Evolutionary conservation across 2,113 vertebrate genomes (phyloP).

Genomic region (Meles meles): DNA sequence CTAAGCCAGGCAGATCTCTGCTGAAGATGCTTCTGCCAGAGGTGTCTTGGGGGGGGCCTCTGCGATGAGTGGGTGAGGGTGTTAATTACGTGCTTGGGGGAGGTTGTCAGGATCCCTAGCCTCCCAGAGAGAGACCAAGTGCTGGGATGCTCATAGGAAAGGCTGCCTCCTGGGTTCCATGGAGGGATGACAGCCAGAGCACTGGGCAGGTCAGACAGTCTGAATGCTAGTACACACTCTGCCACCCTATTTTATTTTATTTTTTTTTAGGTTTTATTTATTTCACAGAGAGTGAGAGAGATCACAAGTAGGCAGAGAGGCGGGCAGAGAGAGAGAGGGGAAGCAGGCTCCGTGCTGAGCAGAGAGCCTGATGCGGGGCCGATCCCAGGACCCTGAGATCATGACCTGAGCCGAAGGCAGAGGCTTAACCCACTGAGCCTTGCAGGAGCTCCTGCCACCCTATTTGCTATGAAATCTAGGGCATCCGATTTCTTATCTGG

Average conservation of each 20-base stretch:
- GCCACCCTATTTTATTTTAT: not conserved
- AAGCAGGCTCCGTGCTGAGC: no score
- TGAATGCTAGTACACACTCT: not conserved
- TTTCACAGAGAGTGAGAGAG: no score
- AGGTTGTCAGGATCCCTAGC: not conserved
- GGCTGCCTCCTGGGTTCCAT: not conserved
- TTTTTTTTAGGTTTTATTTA: no score
- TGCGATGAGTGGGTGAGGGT: not conserved
- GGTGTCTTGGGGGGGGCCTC: not conserved
- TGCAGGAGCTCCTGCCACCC: not conserved
- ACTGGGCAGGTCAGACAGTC: not conserved
- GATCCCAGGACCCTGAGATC: no score
- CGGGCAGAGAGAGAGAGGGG: no score
- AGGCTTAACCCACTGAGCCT: no score
- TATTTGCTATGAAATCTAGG: not conserved
- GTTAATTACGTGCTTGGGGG: rapidly evolving
- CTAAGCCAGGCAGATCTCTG: not conserved
- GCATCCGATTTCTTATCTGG: not conserved
- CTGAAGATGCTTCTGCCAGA: not conserved
- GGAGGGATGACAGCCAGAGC: not conserved
- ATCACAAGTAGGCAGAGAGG: no score
- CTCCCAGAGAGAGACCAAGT: not conserved
- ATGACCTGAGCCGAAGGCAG: no score
- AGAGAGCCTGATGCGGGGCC: no score
- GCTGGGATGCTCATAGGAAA: not conserved